phyloP scores from a whole-genome alignment of 2,888 invertebrate species.

The Julus scanicus region DNA sequence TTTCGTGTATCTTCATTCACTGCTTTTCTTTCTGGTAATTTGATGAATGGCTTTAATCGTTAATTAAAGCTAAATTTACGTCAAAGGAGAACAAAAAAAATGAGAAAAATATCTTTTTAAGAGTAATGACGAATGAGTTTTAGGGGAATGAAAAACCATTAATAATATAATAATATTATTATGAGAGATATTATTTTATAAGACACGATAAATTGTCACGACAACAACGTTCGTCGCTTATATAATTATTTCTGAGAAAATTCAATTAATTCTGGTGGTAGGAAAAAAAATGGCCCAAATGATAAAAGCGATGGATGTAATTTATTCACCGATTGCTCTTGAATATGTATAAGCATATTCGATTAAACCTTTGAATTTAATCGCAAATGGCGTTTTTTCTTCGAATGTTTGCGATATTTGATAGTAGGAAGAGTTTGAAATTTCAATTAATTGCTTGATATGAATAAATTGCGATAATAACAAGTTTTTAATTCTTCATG shows the following conservation, averaged over 20 bases:
- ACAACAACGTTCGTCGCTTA: slow-evolving; percentile 44
- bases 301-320: slow-evolving; percentile 37
- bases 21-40: slow-evolving; percentile 31
- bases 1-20: slow-evolving; percentile 40
- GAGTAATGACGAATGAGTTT: slow-evolving; percentile 47
- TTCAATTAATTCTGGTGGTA: slow-evolving; percentile 27
- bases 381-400: background rate
- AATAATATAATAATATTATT: slow-evolving; percentile 47
- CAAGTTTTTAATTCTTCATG: slow-evolving; percentile 10
- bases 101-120: slow-evolving; percentile 40
- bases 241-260: slow-evolving; percentile 44
- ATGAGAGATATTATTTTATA: slow-evolving; percentile 45
- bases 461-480: background rate
- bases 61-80: slow-evolving; percentile 47
- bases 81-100: slow-evolving; percentile 8
- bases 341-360: slow-evolving; percentile 45
- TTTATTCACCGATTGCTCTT: slow-evolving; percentile 27
- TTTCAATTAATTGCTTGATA: background rate
- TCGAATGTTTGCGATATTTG: background rate
- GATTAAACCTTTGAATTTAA: background rate
- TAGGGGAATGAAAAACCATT: slow-evolving; percentile 45
- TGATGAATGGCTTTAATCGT: slow-evolving; percentile 44
- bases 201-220: slow-evolving; percentile 45
- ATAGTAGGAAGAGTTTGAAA: background rate
- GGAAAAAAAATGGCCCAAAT: background rate